Conservation (phyloP, 2,888 invertebrate species). For the Herminia tarsipennalis region DNA sequence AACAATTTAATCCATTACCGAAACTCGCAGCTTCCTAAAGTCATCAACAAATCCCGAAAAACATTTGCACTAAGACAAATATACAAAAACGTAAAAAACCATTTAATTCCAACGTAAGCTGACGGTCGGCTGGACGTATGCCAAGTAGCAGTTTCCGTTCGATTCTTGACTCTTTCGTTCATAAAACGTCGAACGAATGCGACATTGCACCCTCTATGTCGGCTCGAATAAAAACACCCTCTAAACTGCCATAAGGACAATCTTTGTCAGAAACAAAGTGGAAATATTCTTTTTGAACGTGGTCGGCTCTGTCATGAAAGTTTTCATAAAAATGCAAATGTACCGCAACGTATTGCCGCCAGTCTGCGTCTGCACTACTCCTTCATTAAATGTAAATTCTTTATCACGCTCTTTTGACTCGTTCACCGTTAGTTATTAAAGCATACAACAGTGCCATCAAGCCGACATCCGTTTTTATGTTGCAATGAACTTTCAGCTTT, state of each 20-base stretch:
- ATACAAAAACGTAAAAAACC: slow-evolving; percentile 39
- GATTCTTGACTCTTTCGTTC: slow-evolving; percentile 41
- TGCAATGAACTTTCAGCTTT: slow-evolving; percentile 30
- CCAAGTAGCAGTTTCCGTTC: slow-evolving; percentile 46
- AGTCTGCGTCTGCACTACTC: slow-evolving; percentile 44
- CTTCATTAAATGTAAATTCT: slow-evolving; percentile 67
- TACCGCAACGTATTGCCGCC: slow-evolving; percentile 54
- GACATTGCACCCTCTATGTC: slow-evolving; percentile 27
- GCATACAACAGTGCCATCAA: slow-evolving; percentile 44
- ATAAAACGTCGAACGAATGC: slow-evolving; percentile 47
- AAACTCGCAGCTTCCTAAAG: slow-evolving; percentile 16
- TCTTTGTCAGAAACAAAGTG: slow-evolving; percentile 44
- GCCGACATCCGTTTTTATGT: slow-evolving; percentile 16
- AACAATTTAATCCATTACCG: slow-evolving; percentile 9
- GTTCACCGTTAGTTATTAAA: slow-evolving; percentile 46
- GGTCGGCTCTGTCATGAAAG: slow-evolving; percentile 49
- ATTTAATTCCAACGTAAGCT: slow-evolving; percentile 46
- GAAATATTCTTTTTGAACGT: slow-evolving; percentile 48
- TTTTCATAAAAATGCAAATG: slow-evolving; percentile 72
- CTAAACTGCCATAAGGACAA: slow-evolving; percentile 48
- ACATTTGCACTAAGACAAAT: slow-evolving; percentile 41
- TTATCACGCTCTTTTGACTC: slow-evolving; percentile 50
- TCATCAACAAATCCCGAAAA: slow-evolving; percentile 28
- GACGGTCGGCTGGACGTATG: slow-evolving; percentile 45
- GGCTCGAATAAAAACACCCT: slow-evolving; percentile 41